Percentiles rank a stretch among this genome's conserved stretches.
These are phyloP conservation scores for Empis stercorea DNA, from an alignment of 2,888 invertebrate genomes.

Conservation along the genomic window DNA sequence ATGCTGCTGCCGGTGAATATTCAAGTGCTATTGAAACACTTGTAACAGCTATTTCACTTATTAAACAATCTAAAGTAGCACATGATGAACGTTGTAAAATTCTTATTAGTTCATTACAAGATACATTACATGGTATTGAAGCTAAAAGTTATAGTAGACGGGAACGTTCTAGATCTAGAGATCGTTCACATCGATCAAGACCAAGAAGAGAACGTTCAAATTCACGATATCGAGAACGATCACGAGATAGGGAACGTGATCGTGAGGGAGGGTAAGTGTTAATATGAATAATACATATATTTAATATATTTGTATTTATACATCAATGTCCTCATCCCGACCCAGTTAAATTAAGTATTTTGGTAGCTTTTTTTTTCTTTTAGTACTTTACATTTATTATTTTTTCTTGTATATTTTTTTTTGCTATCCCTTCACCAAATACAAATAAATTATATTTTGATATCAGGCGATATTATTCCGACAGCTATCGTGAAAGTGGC, in stretches of 20 bases:
- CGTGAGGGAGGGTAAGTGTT: constrained; percentile 44
- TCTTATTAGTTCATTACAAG: constrained; percentile 88
- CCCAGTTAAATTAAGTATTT: neutral
- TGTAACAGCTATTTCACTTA: constrained; percentile 95
- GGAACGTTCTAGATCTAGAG: constrained; percentile 43
- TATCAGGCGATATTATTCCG: constrained; percentile 17
- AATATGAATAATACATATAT: constrained; percentile 5
- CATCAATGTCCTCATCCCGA: neutral
- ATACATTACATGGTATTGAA: constrained; percentile 94
- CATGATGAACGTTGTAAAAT: constrained; percentile 95
- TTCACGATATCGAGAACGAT: constrained; percentile 55
- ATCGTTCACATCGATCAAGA: constrained; percentile 37
- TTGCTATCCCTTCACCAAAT: too few species aligned
- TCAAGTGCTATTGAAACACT: constrained; percentile 97
- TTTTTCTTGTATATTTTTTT: neutral
- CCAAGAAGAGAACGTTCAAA: constrained; percentile 37
- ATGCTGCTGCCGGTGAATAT: constrained; percentile 95
- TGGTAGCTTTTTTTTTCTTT: neutral
- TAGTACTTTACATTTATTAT: neutral
- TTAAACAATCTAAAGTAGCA: constrained; percentile 84
- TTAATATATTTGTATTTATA: constrained; percentile 1
- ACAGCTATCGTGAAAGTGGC: constrained; percentile 37
- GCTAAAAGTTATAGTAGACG: constrained; percentile 86
- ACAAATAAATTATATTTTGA: constrained; percentile 6
- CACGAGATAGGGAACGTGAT: constrained; percentile 48